Conservation (phyloP, 1,140 invertebrate genomes). For the Zophobas atratus region DNA sequence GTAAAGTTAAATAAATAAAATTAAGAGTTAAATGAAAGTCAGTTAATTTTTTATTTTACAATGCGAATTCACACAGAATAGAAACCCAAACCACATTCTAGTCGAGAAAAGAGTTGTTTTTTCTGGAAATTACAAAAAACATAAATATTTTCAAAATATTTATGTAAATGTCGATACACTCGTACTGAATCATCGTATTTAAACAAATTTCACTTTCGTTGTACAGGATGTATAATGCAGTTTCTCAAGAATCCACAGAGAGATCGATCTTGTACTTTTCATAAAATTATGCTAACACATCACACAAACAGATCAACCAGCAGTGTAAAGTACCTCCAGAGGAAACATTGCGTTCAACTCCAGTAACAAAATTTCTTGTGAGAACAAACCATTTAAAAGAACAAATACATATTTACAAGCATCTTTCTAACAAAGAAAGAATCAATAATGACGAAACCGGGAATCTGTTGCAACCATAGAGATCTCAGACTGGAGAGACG, state of each 20-base stretch:
- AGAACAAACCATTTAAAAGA: conserved; percentile 14
- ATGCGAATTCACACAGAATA: too few relatives aligned
- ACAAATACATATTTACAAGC: neutral
- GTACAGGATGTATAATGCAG: neutral
- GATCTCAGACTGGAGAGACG: too few relatives aligned
- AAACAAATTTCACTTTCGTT: conserved; percentile 33
- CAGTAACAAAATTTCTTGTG: conserved; percentile 10
- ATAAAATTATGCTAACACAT: conserved; percentile 20
- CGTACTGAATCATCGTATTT: neutral
- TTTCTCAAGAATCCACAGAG: conserved; percentile 14
- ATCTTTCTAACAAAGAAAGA: neutral
- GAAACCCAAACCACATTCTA: too few relatives aligned
- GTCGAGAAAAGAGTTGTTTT: too few relatives aligned
- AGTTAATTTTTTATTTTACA: too few relatives aligned
- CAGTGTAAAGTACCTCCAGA: neutral
- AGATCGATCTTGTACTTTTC: conserved; percentile 16
- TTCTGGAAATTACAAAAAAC: too few relatives aligned
- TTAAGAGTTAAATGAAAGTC: too few relatives aligned
- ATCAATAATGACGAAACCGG: conserved; percentile 7
- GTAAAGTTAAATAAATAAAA: too few relatives aligned
- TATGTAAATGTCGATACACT: too few relatives aligned
- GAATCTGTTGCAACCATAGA: neutral
- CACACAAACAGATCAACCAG: neutral
- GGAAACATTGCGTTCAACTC: conserved; percentile 6
- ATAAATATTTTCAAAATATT: too few relatives aligned